Evolutionary conservation across 2,797 vertebrate genomes (phyloP).

Genomic region (Labeo calbasu): DNA sequence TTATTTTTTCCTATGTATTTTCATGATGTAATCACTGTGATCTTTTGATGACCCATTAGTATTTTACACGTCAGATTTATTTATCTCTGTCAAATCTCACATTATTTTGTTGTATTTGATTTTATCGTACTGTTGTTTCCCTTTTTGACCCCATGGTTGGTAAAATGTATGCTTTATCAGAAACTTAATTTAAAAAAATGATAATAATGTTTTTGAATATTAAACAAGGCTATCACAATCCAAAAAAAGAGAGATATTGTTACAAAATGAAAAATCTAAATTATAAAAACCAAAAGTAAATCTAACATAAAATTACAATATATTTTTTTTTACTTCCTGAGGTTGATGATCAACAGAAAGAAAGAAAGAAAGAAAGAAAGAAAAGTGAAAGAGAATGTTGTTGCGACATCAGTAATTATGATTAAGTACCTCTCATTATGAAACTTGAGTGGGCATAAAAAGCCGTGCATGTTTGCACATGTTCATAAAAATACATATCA

Average conservation of each 20-base stretch:
- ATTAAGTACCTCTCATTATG: constrained; percentile 46
- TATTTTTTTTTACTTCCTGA: neutral
- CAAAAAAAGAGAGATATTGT: neutral
- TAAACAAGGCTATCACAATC: neutral
- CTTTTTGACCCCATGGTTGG: neutral
- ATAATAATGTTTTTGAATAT: too few relatives aligned
- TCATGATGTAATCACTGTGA: neutral
- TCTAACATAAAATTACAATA: too few relatives aligned
- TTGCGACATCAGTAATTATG: constrained; percentile 49
- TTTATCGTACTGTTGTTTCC: neutral
- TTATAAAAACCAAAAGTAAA: too few relatives aligned
- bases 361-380: neutral
- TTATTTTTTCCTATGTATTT: neutral
- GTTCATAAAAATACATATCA: constrained; percentile 40
- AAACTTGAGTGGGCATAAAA: constrained; percentile 44
- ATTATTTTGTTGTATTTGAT: neutral
- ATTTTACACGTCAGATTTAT: neutral
- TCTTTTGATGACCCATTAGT: neutral
- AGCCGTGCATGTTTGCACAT: neutral
- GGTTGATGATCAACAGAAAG: neutral
- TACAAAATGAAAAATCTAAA: neutral
- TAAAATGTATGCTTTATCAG: neutral
- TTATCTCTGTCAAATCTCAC: neutral
- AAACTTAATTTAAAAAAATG: too few relatives aligned
- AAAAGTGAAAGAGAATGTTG: neutral